These are phyloP conservation scores for Crocodylus rhombifer DNA, from an alignment of 2,797 vertebrate genomes.

Conservation along the genomic window DNA sequence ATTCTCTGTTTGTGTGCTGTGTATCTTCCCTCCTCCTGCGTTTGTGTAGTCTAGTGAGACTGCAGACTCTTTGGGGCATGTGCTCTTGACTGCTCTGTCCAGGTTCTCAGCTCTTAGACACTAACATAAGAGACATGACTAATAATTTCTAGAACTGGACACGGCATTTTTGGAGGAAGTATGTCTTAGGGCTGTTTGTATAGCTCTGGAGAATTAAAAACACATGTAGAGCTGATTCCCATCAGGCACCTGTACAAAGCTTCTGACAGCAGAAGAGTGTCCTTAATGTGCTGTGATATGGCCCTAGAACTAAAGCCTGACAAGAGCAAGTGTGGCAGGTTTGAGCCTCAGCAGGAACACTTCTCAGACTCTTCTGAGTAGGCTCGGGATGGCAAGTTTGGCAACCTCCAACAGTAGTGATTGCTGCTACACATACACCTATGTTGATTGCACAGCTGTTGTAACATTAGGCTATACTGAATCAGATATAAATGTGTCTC, in stretches of 20 bases:
- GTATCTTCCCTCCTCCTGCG: neutral
- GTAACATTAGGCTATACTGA: neutral
- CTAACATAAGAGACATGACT: neutral
- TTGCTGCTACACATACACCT: neutral
- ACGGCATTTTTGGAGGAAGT: neutral
- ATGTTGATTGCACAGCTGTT: neutral
- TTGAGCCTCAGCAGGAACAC: neutral
- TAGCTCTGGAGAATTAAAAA: neutral
- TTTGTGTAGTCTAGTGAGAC: neutral
- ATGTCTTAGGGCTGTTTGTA: neutral
- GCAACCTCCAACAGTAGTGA: neutral
- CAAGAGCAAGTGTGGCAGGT: neutral
- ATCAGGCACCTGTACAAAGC: neutral
- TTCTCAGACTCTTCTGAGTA: neutral
- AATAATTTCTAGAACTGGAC: neutral
- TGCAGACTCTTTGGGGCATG: neutral
- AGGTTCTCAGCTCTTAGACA: neutral
- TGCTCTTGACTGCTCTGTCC: neutral
- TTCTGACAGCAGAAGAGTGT: neutral
- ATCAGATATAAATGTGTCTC: neutral
- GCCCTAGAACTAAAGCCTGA: neutral
- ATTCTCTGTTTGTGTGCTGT: neutral
- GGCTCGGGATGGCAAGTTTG: neutral
- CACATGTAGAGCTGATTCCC: neutral
- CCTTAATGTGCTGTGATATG: neutral